Evolutionary conservation across 2,888 invertebrate genomes (phyloP).

Genomic region (Drosophila paranaensis): DNA sequence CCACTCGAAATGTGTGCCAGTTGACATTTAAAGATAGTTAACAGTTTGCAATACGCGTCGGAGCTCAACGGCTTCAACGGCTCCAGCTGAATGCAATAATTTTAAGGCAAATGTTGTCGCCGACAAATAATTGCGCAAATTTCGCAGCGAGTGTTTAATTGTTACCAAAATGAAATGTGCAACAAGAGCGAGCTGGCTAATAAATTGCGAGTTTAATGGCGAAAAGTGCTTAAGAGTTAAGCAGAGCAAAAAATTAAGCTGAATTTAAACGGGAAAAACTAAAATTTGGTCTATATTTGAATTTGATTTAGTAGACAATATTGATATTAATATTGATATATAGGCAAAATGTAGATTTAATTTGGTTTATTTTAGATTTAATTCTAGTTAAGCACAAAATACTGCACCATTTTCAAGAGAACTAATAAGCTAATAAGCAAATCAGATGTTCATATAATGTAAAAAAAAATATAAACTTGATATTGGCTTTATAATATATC

Average conservation of each 20-base stretch:
- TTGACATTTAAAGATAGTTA: slow-evolving; percentile 75
- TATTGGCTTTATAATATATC: too few species aligned
- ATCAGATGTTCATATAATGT: too few species aligned
- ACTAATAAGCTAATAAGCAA: too few species aligned
- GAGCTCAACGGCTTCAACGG: slow-evolving; percentile 7
- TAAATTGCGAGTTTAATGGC: slow-evolving; percentile 17
- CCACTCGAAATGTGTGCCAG: slow-evolving; percentile 63
- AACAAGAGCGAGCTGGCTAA: slow-evolving; percentile 15
- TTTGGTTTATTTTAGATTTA: too few species aligned
- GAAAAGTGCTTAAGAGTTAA: background rate
- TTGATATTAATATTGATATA: background rate
- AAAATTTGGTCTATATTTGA: background rate
- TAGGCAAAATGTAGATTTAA: background rate
- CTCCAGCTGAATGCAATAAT: slow-evolving; percentile 17
- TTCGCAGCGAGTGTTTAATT: slow-evolving; percentile 24
- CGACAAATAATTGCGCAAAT: slow-evolving; percentile 27
- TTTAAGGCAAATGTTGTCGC: slow-evolving; percentile 17
- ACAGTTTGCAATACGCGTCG: slow-evolving; percentile 53
- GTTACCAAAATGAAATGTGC: slow-evolving; percentile 6
- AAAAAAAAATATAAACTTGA: too few species aligned
- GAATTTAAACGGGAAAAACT: too few species aligned
- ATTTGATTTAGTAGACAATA: background rate
- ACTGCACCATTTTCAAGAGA: too few species aligned
- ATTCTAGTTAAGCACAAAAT: background rate
- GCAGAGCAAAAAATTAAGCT: background rate